Conservation (phyloP, 35 echinoderm and acorn worm species). For the Diadema setosum region DNA sequence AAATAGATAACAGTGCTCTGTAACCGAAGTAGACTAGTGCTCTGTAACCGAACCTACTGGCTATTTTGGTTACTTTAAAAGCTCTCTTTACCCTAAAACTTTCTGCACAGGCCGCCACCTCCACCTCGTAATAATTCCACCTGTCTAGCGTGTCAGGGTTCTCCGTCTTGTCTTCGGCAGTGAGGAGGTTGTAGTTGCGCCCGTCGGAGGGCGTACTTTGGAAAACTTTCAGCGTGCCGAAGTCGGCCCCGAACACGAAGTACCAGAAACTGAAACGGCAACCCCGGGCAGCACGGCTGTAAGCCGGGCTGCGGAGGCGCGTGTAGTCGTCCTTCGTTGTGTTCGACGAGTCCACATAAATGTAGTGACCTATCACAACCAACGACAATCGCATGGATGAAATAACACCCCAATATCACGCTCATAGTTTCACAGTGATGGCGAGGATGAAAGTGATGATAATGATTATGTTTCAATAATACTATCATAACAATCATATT, state of each 20-base stretch:
- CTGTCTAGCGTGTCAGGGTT: conserved; percentile 6
- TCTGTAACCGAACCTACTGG: too few relatives aligned
- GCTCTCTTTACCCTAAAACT: conserved; percentile 70
- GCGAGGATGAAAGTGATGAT: too few relatives aligned
- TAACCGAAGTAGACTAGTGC: too few relatives aligned
- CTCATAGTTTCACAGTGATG: too few relatives aligned
- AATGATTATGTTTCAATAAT: too few relatives aligned
- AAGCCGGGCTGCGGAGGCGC: conserved; percentile 30
- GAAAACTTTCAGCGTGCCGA: conserved; percentile 41
- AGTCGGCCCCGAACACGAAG: conserved; percentile 55
- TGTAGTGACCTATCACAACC: conserved; percentile 55
- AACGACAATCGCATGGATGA: too few relatives aligned
- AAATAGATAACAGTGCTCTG: too few relatives aligned
- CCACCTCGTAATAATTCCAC: conserved; percentile 40
- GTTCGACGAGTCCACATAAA: conserved; percentile 58
- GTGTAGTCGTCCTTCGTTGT: conserved; percentile 23
- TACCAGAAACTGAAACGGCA: conserved; percentile 72
- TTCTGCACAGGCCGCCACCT: conserved; percentile 28
- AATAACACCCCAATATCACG: too few relatives aligned
- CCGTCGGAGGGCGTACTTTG: background rate
- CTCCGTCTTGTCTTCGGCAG: conserved; percentile 2
- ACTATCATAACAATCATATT: too few relatives aligned
- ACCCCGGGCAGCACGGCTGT: conserved; percentile 16
- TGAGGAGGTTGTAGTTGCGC: background rate
- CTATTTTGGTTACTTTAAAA: too few relatives aligned